Percentiles rank a stretch among this genome's conserved stretches.
These are phyloP conservation scores for Cenopis cana DNA, from an alignment of 2,888 invertebrate species.

Conservation along the genomic window DNA sequence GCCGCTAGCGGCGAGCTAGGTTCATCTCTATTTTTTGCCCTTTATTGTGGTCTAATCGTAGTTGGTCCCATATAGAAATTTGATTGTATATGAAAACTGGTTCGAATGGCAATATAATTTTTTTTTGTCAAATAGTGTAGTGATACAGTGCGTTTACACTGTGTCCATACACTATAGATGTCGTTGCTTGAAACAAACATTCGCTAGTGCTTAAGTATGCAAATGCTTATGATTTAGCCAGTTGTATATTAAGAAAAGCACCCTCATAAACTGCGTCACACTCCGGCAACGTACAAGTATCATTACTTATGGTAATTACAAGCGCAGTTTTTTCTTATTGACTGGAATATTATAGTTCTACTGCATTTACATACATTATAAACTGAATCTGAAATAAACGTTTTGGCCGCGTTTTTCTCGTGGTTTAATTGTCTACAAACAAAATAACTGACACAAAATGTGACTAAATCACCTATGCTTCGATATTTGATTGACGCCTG, in stretches of 20 bases:
- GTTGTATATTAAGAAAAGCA: conserved; percentile 39
- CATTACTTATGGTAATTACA: conserved; percentile 41
- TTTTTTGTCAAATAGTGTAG: too few species aligned
- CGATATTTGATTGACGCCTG: too few species aligned
- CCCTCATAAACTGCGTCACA: conserved; percentile 31
- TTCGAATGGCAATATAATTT: too few species aligned
- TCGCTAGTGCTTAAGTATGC: conserved; percentile 29
- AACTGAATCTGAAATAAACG: background rate
- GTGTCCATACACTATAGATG: conserved; percentile 7
- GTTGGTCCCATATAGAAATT: too few species aligned
- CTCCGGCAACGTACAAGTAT: conserved; percentile 19
- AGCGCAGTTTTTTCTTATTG: conserved; percentile 19
- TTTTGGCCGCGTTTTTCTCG: background rate
- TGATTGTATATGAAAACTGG: too few species aligned
- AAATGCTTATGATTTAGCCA: conserved; percentile 37
- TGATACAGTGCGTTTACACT: background rate
- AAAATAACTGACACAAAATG: too few species aligned
- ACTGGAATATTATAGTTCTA: conserved; percentile 7
- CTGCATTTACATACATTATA: background rate
- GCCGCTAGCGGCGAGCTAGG: too few species aligned
- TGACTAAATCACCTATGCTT: too few species aligned
- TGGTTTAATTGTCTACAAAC: background rate
- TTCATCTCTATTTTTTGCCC: too few species aligned
- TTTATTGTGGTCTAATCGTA: too few species aligned
- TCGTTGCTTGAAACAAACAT: conserved; percentile 21